Evolutionary conservation across 2,113 vertebrate species (phyloP), one percentile per base, ranked within the genome.

Genomic region (Alces alces): DNA sequence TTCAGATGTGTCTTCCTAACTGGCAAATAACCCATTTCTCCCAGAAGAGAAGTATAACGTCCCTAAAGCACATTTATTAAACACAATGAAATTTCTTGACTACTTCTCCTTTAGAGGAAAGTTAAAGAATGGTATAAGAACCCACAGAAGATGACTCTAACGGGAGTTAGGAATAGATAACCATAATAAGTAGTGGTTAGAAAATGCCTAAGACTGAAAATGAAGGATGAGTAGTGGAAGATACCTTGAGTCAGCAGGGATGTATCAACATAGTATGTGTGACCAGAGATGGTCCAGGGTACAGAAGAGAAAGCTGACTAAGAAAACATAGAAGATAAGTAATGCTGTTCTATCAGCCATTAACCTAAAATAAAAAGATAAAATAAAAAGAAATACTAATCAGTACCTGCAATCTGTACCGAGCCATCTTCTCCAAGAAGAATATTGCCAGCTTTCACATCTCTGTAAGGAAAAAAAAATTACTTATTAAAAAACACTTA

Each of bases 371-470:
- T 39, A n/a, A 88, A 64, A 86, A 78, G 28, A 78, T 19, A 60
- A 91, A 91, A 96, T 39, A n/a, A 88, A 64, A 86, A 78, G 28
- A 78, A 91, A 58, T 39, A 80, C 12, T 61, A 64, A 82, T 66
- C 52, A 52, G 99, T 99, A 99, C 99, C 99, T 99, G 99, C 99
- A 96, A 99, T 99, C 98, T 99, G 99, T 89, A 99, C 99, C 0
- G 99, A 99, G 97, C 99, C 99, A 96, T 99, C 99, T 84, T 99
- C 99, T 95, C 99, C 99, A 50, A 99, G 99, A 97, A 99, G 99
- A 98, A 99, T 99, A 98, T 99, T 99, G 98, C 99, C 99, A 97
- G 99, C 99, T 98, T 99, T 99, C 96, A 99, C 99, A 98, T 99
- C 99, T 98, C 99, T 99, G 99, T 52, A 94, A 97, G 76, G 92